Conservation (phyloP, 2,797 vertebrate genomes). For the Morus bassanus region DNA sequence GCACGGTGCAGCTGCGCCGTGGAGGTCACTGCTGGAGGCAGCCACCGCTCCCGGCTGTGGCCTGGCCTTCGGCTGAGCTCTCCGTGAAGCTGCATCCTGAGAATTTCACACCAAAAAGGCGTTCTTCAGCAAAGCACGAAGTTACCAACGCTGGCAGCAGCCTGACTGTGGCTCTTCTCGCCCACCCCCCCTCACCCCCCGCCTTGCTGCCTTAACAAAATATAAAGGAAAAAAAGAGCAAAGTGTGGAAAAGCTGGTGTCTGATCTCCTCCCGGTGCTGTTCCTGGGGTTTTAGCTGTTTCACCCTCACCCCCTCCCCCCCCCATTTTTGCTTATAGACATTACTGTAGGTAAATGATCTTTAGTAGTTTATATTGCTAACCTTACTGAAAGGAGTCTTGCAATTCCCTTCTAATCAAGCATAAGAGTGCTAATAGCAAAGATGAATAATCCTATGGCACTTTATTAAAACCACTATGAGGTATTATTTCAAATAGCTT, state of each 20-base stretch:
- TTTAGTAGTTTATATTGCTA: neutral
- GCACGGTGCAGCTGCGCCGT: rapidly evolving
- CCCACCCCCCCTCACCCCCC: no score
- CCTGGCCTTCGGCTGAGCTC: neutral
- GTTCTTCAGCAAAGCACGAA: neutral
- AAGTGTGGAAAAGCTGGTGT: neutral
- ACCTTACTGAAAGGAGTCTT: neutral
- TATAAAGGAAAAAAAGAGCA: neutral
- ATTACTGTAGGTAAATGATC: neutral
- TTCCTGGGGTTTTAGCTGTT: neutral
- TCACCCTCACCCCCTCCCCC: neutral
- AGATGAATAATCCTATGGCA: neutral
- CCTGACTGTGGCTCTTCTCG: neutral
- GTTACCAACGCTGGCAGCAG: neutral
- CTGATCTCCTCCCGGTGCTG: neutral
- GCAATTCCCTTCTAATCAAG: neutral
- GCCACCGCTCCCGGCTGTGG: neutral
- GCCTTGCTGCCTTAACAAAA: neutral
- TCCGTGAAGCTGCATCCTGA: neutral
- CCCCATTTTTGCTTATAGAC: neutral
- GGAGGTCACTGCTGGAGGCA: neutral
- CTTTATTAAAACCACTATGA: neutral
- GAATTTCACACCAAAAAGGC: neutral
- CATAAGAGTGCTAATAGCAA: neutral
- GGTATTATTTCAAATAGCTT: constrained; percentile 10